Evolutionary conservation across 1,140 invertebrate genomes (phyloP).

Genomic region (Cecropterus lyciades): DNA sequence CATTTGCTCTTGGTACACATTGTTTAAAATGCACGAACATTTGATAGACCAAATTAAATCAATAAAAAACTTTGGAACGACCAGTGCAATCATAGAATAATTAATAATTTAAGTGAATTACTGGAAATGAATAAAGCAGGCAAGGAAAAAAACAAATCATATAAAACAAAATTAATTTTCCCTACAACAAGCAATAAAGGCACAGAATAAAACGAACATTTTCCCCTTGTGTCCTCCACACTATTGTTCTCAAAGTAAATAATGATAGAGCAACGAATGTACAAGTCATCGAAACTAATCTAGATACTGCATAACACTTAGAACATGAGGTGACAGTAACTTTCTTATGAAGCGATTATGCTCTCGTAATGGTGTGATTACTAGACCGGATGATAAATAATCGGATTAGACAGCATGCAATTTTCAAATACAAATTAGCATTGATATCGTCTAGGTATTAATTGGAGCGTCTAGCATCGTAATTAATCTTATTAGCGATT

Average conservation of each 20-base stretch:
- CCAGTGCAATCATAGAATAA: too few species aligned
- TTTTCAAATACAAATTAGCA: neutral
- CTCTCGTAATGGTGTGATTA: constrained; percentile 10
- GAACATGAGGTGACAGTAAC: constrained; percentile 18
- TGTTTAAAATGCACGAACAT: too few species aligned
- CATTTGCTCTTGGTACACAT: neutral
- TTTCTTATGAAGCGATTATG: constrained; percentile 17
- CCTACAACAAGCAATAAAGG: too few species aligned
- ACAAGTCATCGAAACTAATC: constrained; percentile 42
- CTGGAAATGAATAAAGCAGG: too few species aligned
- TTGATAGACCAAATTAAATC: too few species aligned
- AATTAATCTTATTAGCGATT: too few species aligned
- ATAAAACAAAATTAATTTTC: too few species aligned
- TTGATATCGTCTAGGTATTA: neutral
- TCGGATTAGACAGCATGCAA: constrained; percentile 3
- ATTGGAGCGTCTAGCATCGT: neutral
- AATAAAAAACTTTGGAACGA: too few species aligned
- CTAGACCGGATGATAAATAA: constrained; percentile 5
- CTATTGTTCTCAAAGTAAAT: constrained; percentile 32
- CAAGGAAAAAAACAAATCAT: too few species aligned
- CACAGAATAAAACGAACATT: too few species aligned
- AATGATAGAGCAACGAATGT: constrained; percentile 33
- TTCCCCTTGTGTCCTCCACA: too few species aligned
- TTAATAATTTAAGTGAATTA: too few species aligned
- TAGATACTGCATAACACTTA: constrained; percentile 31